phyloP scores from a whole-genome alignment of 2,797 vertebrate genomes.

The Cirrhinus mrigala region DNA sequence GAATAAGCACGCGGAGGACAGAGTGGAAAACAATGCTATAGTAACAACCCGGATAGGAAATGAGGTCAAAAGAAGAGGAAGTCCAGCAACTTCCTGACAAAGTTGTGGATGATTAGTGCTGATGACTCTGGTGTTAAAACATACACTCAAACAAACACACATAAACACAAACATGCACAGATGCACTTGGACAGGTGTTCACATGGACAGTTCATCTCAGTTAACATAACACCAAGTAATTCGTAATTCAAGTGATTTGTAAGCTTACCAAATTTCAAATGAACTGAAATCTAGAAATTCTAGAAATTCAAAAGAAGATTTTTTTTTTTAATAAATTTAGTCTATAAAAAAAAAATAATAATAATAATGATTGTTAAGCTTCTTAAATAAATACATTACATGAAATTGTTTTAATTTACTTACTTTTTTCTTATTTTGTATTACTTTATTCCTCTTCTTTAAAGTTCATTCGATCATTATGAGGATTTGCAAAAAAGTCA shows the following conservation, averaged over 20 bases:
- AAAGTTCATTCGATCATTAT: too few species aligned
- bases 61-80: slow-evolving; percentile 81
- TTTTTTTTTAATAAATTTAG: too few species aligned
- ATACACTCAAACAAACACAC: slow-evolving; percentile 2
- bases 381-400: too few species aligned
- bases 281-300: too few species aligned
- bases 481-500: neutral
- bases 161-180: slow-evolving; percentile 22
- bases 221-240: slow-evolving; percentile 10
- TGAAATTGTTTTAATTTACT: too few species aligned
- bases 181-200: slow-evolving; percentile 67
- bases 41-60: slow-evolving; percentile 76
- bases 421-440: too few species aligned
- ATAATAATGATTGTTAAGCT: too few species aligned
- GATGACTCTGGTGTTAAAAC: slow-evolving; percentile 68
- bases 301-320: neutral
- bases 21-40: slow-evolving; percentile 78
- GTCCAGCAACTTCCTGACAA: slow-evolving; percentile 74
- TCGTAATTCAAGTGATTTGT: neutral
- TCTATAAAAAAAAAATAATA: too few species aligned
- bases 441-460: too few species aligned
- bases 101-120: slow-evolving; percentile 76
- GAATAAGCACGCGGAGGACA: slow-evolving; percentile 71
- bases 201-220: slow-evolving; percentile 57
- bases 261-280: neutral